These are phyloP conservation scores for Monomorium pharaonis DNA, from an alignment of 1,140 invertebrate genomes.

Conservation along the genomic window DNA sequence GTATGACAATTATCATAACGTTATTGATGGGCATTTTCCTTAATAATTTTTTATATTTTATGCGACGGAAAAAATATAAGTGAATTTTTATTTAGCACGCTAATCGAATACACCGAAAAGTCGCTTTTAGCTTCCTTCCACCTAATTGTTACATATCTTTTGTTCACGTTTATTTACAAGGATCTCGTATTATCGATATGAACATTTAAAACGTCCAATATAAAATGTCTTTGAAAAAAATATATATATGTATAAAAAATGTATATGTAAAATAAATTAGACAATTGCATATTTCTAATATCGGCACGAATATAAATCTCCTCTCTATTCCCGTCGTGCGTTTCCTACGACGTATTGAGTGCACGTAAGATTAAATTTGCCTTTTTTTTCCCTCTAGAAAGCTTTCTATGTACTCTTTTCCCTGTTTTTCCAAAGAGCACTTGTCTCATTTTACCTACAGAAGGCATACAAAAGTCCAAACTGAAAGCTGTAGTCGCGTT, in stretches of 20 bases:
- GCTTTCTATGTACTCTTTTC: background rate
- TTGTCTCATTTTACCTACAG: background rate
- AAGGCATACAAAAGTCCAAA: background rate
- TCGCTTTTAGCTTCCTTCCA: background rate
- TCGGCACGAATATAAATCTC: background rate
- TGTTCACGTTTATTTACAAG: background rate
- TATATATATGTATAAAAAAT: background rate
- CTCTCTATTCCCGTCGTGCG: background rate
- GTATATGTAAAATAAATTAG: background rate
- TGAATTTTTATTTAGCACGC: background rate
- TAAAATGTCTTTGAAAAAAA: background rate
- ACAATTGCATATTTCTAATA: background rate
- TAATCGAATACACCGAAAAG: background rate
- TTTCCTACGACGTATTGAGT: background rate
- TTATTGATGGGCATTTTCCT: background rate
- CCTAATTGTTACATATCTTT: background rate
- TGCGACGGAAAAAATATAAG: background rate
- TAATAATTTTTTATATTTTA: constrained; percentile 1
- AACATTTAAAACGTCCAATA: background rate
- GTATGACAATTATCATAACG: background rate
- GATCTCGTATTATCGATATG: background rate
- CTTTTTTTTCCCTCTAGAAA: background rate
- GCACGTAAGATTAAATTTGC: constrained; percentile 17
- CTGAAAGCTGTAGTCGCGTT: constrained; percentile 1
- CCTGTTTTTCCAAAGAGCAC: background rate